phyloP scores from a whole-genome alignment of 1,140 invertebrate species.

The Bombus affinis region DNA sequence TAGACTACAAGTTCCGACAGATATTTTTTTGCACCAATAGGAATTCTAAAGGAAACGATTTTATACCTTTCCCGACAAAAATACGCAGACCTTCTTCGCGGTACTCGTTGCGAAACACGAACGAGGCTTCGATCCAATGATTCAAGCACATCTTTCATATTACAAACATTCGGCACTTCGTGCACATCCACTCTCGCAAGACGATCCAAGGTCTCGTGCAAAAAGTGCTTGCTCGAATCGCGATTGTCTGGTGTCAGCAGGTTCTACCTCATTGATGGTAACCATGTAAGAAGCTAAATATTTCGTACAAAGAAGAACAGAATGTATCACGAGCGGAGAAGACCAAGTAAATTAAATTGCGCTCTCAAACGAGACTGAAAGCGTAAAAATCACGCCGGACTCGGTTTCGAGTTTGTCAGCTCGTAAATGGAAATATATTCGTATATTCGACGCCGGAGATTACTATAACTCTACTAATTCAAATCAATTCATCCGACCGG shows the following conservation, averaged over 20 bases:
- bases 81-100: background rate
- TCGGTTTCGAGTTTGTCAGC: too few relatives aligned
- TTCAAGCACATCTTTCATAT: background rate
- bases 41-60: background rate
- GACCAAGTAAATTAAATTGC: background rate
- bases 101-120: background rate
- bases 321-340: too few relatives aligned
- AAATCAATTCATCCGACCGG: constrained; percentile 5
- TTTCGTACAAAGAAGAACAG: background rate
- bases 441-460: background rate
- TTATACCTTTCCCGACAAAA: background rate
- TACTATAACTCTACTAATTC: background rate
- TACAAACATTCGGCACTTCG: background rate
- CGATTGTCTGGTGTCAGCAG: background rate
- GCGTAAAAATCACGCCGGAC: background rate
- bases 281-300: background rate
- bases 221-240: constrained; percentile 1
- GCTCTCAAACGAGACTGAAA: background rate
- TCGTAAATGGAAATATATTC: background rate
- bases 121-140: background rate
- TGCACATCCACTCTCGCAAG: background rate
- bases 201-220: background rate
- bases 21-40: background rate
- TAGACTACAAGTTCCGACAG: background rate
- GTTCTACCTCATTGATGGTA: background rate